phyloP scores from a whole-genome alignment of 2,797 vertebrate genomes.

The Argyrosomus regius region DNA sequence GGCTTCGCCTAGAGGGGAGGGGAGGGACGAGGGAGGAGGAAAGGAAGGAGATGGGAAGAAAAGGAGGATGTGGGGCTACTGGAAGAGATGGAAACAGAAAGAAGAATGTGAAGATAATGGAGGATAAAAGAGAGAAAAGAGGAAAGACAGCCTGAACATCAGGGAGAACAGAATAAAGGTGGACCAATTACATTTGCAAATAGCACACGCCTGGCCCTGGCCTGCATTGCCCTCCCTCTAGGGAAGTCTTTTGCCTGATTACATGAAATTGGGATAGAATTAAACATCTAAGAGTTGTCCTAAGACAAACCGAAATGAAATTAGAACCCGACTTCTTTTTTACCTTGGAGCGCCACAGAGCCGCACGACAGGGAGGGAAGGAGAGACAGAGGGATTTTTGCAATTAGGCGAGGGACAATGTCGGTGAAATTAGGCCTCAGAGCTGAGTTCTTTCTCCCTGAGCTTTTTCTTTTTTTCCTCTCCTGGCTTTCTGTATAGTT shows the following conservation, averaged over 20 bases:
- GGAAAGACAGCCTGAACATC: slow-evolving; percentile 72
- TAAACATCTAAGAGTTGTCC: slow-evolving; percentile 98
- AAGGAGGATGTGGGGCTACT: slow-evolving; percentile 39
- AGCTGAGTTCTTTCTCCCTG: slow-evolving; percentile 81
- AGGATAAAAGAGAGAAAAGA: slow-evolving; percentile 60
- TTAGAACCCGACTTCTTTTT: slow-evolving; percentile 89
- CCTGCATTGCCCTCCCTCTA: slow-evolving; percentile 91
- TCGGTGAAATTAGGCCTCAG: slow-evolving; percentile 87
- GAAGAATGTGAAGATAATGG: slow-evolving; percentile 65
- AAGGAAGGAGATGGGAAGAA: slow-evolving; percentile 51
- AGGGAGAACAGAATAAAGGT: slow-evolving; percentile 81
- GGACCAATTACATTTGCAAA: slow-evolving; percentile 98
- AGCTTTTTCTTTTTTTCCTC: slow-evolving; percentile 7
- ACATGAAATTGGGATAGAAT: slow-evolving; percentile 99
- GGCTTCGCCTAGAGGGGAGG: slow-evolving; percentile 79
- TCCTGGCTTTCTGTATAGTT: slow-evolving; percentile 48
- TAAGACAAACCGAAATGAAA: slow-evolving; percentile 95
- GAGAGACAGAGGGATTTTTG: slow-evolving; percentile 80
- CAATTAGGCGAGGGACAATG: slow-evolving; percentile 87
- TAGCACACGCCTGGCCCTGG: slow-evolving; percentile 89
- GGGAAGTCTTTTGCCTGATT: slow-evolving; percentile 96
- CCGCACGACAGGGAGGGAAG: slow-evolving; percentile 66
- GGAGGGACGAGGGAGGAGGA: slow-evolving; percentile 26
- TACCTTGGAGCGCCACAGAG: slow-evolving; percentile 85
- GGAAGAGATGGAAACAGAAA: slow-evolving; percentile 43